Evolutionary conservation across 2,797 vertebrate species (phyloP).

Genomic region (Melanotaenia parkinsoni): DNA sequence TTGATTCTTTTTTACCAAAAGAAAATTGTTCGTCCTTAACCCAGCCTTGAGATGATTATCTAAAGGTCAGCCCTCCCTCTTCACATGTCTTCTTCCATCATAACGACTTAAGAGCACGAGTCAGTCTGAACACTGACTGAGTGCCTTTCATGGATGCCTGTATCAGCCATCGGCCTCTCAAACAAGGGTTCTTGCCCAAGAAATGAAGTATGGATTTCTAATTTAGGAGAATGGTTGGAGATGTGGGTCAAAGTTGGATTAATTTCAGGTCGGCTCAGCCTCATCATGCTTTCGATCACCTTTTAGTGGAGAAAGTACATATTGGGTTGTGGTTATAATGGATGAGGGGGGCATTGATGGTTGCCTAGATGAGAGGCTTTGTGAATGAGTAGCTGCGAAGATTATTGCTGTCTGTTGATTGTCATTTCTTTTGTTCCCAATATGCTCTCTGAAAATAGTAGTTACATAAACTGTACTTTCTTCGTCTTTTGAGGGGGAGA

Average conservation of each 20-base stretch:
- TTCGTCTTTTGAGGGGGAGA: slow-evolving; percentile 40
- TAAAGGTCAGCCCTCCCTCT: slow-evolving; percentile 66
- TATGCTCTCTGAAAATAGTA: slow-evolving; percentile 53
- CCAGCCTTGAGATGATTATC: slow-evolving; percentile 61
- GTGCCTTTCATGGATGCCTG: slow-evolving; percentile 64
- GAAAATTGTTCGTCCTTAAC: slow-evolving; percentile 30
- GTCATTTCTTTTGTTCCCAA: slow-evolving; percentile 60
- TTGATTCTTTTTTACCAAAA: slow-evolving; percentile 37
- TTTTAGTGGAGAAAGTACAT: slow-evolving; percentile 68
- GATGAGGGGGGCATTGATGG: slow-evolving; percentile 51
- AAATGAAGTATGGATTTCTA: slow-evolving; percentile 86
- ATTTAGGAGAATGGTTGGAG: slow-evolving; percentile 74
- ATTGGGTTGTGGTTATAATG: slow-evolving; percentile 64
- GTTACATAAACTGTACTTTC: slow-evolving; percentile 54
- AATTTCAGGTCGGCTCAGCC: slow-evolving; percentile 67
- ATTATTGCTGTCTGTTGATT: slow-evolving; percentile 67
- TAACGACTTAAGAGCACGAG: slow-evolving; percentile 52
- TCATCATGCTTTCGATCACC: slow-evolving; percentile 68
- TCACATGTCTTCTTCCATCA: slow-evolving; percentile 52
- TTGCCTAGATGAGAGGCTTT: slow-evolving; percentile 55
- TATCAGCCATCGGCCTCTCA: slow-evolving; percentile 56
- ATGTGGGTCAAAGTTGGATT: slow-evolving; percentile 82
- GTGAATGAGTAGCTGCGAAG: slow-evolving; percentile 55
- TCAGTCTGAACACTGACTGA: slow-evolving; percentile 65
- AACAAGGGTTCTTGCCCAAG: slow-evolving; percentile 71